Evolutionary conservation across 2,797 vertebrate species (phyloP).

Genomic region (Acanthornis magna): DNA sequence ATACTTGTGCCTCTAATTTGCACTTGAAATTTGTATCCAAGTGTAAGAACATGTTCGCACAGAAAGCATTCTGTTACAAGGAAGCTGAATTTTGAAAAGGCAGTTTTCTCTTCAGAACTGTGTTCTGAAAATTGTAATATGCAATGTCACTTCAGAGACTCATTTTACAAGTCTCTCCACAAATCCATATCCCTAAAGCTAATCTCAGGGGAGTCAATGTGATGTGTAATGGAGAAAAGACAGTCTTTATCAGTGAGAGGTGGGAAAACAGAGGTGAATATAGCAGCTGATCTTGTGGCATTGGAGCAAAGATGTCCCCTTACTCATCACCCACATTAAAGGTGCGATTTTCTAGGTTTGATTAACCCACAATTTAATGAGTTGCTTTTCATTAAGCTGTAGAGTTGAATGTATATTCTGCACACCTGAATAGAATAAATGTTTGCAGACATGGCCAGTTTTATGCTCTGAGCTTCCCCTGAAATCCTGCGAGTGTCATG

Average conservation of each 20-base stretch:
- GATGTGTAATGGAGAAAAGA: background rate
- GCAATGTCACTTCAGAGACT: background rate
- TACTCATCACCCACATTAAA: background rate
- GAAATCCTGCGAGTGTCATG: background rate
- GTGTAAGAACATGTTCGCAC: background rate
- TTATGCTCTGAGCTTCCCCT: background rate
- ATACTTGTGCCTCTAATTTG: background rate
- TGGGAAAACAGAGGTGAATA: background rate
- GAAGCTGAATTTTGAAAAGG: background rate
- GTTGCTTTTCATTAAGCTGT: background rate
- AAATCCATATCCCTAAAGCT: background rate
- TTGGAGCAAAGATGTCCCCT: background rate
- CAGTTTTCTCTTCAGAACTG: background rate
- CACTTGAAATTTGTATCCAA: background rate
- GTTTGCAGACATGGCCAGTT: background rate
- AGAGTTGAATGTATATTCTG: background rate
- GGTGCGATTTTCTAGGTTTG: background rate
- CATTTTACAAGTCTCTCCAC: background rate
- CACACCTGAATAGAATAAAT: background rate
- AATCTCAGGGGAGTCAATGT: background rate
- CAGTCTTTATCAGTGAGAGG: background rate
- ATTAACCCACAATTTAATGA: background rate
- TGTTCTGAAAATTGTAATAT: background rate
- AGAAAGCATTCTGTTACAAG: background rate
- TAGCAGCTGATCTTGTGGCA: background rate